phyloP scores from a whole-genome alignment of 2,113 vertebrate genomes.

The Excalfactoria chinensis region DNA sequence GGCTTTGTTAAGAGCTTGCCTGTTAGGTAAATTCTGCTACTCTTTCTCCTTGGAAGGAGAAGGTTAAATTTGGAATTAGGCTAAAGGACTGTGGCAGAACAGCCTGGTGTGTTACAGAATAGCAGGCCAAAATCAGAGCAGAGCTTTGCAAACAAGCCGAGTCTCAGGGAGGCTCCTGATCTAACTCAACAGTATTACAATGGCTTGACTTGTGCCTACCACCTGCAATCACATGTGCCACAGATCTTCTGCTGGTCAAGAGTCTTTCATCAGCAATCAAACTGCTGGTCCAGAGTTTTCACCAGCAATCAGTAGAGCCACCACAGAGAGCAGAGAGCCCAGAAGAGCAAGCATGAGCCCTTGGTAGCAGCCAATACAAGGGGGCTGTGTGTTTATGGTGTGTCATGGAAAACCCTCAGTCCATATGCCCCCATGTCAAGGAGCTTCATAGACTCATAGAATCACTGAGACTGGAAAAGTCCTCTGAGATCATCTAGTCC shows the following conservation, averaged over 20 bases:
- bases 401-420: not conserved
- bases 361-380: not conserved
- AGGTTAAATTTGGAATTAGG: conserved; percentile 12
- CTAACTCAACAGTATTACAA: not conserved
- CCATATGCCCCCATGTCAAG: not conserved
- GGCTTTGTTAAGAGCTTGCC: conserved; percentile 69
- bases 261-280: not conserved
- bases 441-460: not conserved
- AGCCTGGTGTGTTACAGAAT: fast-evolving
- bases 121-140: not conserved
- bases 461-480: no score
- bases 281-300: not conserved
- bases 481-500: no score
- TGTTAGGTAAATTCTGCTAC: conserved; percentile 51
- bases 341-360: fast-evolving
- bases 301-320: not conserved
- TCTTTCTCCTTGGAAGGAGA: conserved; percentile 13
- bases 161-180: not conserved
- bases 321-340: not conserved
- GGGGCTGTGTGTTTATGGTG: not conserved
- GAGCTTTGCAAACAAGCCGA: fast-evolving
- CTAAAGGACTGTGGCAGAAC: not conserved
- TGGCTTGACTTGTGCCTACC: not conserved
- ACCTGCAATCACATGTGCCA: not conserved
- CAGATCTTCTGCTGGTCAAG: not conserved